Percentiles rank a stretch among this genome's conserved stretches.
These are phyloP conservation scores for Lasioglossum pauxillum DNA, from an alignment of 2,888 invertebrate genomes.

Conservation along the genomic window DNA sequence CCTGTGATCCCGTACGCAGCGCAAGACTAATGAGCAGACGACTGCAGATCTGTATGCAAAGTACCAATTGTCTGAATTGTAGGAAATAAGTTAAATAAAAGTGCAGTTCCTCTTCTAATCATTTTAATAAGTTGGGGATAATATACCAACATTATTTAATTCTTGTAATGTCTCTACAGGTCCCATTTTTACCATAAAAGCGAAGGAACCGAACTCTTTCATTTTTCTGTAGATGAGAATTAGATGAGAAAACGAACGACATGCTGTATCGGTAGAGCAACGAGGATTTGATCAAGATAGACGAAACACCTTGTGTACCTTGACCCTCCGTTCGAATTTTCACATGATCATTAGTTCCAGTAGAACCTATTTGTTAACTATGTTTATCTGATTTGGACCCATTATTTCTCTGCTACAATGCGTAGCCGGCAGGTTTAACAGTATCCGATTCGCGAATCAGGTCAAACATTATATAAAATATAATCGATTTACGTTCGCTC, in stretches of 20 bases:
- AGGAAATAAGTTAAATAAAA: no score
- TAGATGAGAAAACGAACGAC: background rate
- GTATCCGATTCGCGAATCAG: slow-evolving; percentile 2
- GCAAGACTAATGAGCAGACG: background rate
- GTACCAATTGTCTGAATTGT: background rate
- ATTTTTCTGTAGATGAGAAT: background rate
- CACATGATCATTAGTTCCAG: slow-evolving; percentile 8
- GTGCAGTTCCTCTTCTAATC: background rate
- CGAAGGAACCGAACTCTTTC: no score
- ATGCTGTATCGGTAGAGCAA: background rate
- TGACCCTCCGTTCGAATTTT: background rate
- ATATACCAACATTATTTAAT: no score
- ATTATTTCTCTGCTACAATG: background rate
- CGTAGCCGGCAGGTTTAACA: background rate
- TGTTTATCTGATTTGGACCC: slow-evolving; percentile 6
- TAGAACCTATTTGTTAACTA: slow-evolving; percentile 16
- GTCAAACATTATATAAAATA: slow-evolving; percentile 4
- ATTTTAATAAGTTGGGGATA: background rate
- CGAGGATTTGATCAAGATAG: background rate
- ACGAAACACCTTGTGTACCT: background rate
- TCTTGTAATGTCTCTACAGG: no score
- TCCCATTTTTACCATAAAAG: no score
- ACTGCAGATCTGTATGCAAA: background rate
- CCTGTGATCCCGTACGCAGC: slow-evolving; percentile 6
- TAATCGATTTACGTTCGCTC: background rate